A percentile compares a stretch with the other conserved stretches of the same genome.
Conservation (phyloP, 1,140 invertebrate species). For the Trichomalopsis sarcophagae region DNA sequence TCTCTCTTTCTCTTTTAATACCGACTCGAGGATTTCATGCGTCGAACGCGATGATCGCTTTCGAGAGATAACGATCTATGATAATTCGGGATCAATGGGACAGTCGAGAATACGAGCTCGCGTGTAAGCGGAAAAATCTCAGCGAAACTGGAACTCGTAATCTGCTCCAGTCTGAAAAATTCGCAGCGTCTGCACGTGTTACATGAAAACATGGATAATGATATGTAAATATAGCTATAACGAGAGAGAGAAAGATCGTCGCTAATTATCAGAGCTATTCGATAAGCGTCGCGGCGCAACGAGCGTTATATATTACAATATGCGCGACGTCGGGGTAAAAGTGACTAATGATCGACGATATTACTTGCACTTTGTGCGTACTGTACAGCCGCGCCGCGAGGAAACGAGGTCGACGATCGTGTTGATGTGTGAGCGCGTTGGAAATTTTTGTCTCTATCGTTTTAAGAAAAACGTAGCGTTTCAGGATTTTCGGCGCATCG, state of each 20-base stretch:
- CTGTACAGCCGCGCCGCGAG: not conserved
- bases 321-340: conserved; percentile 51
- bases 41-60: not conserved
- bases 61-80: not conserved
- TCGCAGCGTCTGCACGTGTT: too few species aligned
- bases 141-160: not conserved
- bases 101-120: too few species aligned
- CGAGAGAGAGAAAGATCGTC: not conserved
- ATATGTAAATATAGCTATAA: not conserved
- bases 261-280: conserved; percentile 26
- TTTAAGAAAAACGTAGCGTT: too few species aligned
- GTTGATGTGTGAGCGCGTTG: not conserved
- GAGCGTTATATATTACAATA: not conserved
- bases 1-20: not conserved
- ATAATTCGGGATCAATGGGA: not conserved
- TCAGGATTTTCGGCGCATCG: too few species aligned
- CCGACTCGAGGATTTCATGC: not conserved
- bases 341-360: conserved; percentile 53
- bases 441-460: not conserved
- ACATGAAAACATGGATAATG: too few species aligned
- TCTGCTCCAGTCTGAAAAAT: too few species aligned
- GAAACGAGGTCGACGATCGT: conserved; percentile 39
- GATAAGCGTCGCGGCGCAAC: not conserved
- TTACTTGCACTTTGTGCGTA: not conserved
- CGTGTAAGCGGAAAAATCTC: not conserved